phyloP scores from a whole-genome alignment of 2,888 invertebrate species.

The Pinctada fucata region DNA sequence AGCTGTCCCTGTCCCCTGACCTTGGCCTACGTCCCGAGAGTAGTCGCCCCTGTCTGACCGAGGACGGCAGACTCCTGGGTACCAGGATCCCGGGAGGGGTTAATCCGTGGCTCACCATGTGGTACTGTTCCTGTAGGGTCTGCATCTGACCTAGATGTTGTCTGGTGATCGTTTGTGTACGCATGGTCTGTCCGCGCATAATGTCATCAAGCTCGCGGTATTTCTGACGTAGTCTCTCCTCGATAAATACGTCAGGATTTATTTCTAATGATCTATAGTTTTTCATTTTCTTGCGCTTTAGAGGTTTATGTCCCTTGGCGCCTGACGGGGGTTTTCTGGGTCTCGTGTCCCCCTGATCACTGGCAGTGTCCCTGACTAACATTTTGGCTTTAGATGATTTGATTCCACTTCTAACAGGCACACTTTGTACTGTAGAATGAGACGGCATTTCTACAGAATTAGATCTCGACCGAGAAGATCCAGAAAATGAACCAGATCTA shows the following conservation, averaged over 20 bases:
- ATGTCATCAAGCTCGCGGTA: constrained; percentile 62
- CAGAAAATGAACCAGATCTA: constrained; percentile 9
- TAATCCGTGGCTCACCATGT: constrained; percentile 55
- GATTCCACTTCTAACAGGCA: constrained; percentile 9
- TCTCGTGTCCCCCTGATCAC: constrained; percentile 15
- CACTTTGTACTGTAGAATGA: constrained; percentile 29
- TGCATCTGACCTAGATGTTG: constrained; percentile 63
- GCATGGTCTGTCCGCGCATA: constrained; percentile 53
- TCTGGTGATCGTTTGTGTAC: constrained; percentile 50
- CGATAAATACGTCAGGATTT: constrained; percentile 54
- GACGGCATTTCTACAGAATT: constrained; percentile 23
- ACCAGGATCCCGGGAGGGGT: constrained; percentile 52
- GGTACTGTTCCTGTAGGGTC: constrained; percentile 55
- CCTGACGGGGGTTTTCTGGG: constrained; percentile 28
- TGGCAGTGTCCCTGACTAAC: constrained; percentile 16
- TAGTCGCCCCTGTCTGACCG: constrained; percentile 32
- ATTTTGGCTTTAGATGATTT: neutral
- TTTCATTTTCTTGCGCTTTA: constrained; percentile 49
- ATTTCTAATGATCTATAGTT: constrained; percentile 55
- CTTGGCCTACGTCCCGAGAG: constrained; percentile 5
- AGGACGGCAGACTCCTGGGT: constrained; percentile 55
- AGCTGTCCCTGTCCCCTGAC: constrained; percentile 27
- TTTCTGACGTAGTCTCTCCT: constrained; percentile 62
- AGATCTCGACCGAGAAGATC: constrained; percentile 10
- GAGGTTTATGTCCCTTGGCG: constrained; percentile 39